phyloP scores from a whole-genome alignment of 2,888 invertebrate genomes.

The Philhelius pedissequus region DNA sequence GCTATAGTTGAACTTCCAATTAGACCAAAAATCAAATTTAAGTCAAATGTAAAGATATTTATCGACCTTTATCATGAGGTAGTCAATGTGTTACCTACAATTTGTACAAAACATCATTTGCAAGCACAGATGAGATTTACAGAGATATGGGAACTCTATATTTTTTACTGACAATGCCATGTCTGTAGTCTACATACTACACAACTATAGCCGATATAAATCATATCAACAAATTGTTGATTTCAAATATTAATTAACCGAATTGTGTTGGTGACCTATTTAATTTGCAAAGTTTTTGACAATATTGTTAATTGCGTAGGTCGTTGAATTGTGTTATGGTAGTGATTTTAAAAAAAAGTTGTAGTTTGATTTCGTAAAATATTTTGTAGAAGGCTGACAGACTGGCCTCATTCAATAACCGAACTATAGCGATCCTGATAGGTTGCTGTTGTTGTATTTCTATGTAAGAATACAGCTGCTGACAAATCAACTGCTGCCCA shows the following conservation, averaged over 20 bases:
- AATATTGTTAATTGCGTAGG: neutral
- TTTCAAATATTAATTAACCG: neutral
- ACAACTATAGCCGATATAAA: neutral
- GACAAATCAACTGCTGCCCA: too few species aligned
- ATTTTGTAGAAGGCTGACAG: too few species aligned
- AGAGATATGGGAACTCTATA: neutral
- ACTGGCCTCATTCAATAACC: too few species aligned
- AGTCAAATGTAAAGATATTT: slow-evolving; percentile 47
- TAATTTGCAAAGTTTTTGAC: neutral
- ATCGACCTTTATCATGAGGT: slow-evolving; percentile 35
- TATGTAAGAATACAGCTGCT: too few species aligned
- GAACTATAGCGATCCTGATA: too few species aligned
- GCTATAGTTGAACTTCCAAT: slow-evolving; percentile 45
- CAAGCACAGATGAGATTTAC: slow-evolving; percentile 8
- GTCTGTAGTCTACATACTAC: neutral
- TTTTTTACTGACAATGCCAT: neutral
- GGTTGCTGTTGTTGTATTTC: too few species aligned
- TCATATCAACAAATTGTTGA: neutral
- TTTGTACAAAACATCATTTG: neutral
- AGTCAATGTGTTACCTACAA: neutral
- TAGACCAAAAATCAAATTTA: slow-evolving; percentile 50
- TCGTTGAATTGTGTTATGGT: neutral
- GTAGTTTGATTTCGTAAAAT: too few species aligned
- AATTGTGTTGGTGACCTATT: neutral
- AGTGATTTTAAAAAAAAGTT: too few species aligned